Evolutionary conservation across 1,140 invertebrate species (phyloP), one percentile per base, ranked within the genome.

Genomic region (Vanessa tameamea): DNA sequence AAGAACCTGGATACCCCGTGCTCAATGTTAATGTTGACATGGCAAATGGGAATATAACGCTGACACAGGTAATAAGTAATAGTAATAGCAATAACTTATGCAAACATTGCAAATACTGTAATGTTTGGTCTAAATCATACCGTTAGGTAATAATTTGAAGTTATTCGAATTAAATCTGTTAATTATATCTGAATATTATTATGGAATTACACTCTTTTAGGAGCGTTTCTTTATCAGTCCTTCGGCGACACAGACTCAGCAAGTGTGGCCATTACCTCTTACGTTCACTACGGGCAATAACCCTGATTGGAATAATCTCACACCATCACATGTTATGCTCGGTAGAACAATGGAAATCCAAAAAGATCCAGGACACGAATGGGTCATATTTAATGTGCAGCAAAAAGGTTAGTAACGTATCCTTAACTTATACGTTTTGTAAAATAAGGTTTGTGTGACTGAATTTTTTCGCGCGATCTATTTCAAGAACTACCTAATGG

Each of bases 1-100:
- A 94, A 11, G 94, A 97, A 82, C 91, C 95, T 31, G 97, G 97
- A 51, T 97, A 95, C 84, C 97, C 97, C 0, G 92, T 97, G 1
- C 82, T 97, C 4, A 93, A 81, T 11, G 93, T 96, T 0, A 88
- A 85, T 15, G 91, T 94, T 3, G 79, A 93, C 67, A 87, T 93
- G 51, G 83, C 81, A 15, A 81, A 78, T 47, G 86, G 91, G 26
- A 65, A 79, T 8, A 85, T 94, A 0, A 89, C 67, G 0, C 82
- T 95, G 0, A 89, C 73, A 3, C 95, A 95, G 83, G 82, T 92
- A 78, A 76, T 51, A 61, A 23, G 61, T 16, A 6, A n/a, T 7
- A 20, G 9, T 3, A 50, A 2, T 50, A 50, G 12, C 4, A 14
- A 20, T 20, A 20, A 50, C 48, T 15, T 2, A 16, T 9, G n/a